A percentile compares a stretch with the other conserved stretches of the same genome.
Conservation (phyloP, 2,888 invertebrate species). For the Ctenicera cuprea region DNA sequence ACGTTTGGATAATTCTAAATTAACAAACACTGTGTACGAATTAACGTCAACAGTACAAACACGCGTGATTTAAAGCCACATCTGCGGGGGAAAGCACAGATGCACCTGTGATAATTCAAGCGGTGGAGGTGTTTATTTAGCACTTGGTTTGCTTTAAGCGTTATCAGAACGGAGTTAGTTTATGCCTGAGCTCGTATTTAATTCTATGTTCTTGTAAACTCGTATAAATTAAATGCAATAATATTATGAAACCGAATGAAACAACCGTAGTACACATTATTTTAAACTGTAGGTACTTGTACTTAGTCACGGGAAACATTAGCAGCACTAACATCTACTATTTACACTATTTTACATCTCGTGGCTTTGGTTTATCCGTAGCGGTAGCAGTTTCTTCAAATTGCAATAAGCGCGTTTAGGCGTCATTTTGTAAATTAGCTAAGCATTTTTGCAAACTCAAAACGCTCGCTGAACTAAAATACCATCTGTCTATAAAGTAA, state of each 20-base stretch:
- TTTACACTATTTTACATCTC: too few species aligned
- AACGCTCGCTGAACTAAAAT: too few species aligned
- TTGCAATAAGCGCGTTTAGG: too few species aligned
- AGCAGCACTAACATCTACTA: too few species aligned
- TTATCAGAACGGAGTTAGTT: constrained; percentile 52
- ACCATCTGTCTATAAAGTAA: too few species aligned
- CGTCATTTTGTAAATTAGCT: too few species aligned
- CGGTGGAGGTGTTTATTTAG: constrained; percentile 55
- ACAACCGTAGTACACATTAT: background rate
- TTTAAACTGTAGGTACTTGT: too few species aligned
- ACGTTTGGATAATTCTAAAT: constrained; percentile 35
- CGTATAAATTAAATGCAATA: constrained; percentile 14
- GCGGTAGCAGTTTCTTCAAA: too few species aligned
- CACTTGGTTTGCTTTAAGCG: constrained; percentile 53
- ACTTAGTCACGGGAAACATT: too few species aligned
- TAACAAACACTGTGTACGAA: constrained; percentile 42
- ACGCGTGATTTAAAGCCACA: constrained; percentile 57
- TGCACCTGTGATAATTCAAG: constrained; percentile 59
- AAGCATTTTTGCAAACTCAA: too few species aligned
- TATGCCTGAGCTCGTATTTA: constrained; percentile 54
- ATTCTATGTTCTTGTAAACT: constrained; percentile 24
- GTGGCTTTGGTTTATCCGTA: too few species aligned
- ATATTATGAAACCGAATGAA: constrained; percentile 23
- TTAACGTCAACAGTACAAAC: constrained; percentile 45
- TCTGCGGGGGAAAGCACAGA: constrained; percentile 57